phyloP scores from a whole-genome alignment of 2,888 invertebrate genomes.

The Ochropleura plecta region DNA sequence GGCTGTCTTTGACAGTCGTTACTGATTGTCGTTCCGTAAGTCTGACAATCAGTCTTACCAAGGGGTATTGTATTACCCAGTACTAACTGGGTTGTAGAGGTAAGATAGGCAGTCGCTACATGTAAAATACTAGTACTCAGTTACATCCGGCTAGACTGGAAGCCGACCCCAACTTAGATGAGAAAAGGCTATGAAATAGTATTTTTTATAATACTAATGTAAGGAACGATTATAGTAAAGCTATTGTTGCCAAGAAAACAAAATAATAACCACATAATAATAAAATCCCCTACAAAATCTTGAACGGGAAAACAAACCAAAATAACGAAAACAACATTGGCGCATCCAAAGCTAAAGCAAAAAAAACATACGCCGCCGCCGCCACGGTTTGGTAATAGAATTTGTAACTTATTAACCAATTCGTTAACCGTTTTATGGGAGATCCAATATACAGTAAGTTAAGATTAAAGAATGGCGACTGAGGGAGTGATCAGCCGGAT shows the following conservation, averaged over 20 bases:
- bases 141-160: too few species aligned
- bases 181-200: not conserved
- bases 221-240: constrained; percentile 15
- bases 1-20: too few species aligned
- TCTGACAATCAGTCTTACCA: too few species aligned
- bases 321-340: constrained; percentile 14
- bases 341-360: not conserved
- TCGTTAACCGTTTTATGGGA: constrained; percentile 26
- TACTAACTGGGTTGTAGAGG: too few species aligned
- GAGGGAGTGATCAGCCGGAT: constrained; percentile 51
- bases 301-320: constrained; percentile 28
- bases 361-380: constrained; percentile 9
- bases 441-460: constrained; percentile 60
- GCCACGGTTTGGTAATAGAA: constrained; percentile 37
- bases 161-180: too few species aligned
- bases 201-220: constrained; percentile 35
- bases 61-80: too few species aligned
- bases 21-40: too few species aligned
- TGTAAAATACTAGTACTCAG: too few species aligned
- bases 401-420: constrained; percentile 43
- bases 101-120: too few species aligned
- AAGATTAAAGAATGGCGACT: constrained; percentile 60
- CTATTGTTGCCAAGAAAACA: constrained; percentile 34
- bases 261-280: constrained; percentile 26
- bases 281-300: constrained; percentile 16